phyloP scores from a whole-genome alignment of 2,113 vertebrate genomes.

The Drymodes brunneopygia region DNA sequence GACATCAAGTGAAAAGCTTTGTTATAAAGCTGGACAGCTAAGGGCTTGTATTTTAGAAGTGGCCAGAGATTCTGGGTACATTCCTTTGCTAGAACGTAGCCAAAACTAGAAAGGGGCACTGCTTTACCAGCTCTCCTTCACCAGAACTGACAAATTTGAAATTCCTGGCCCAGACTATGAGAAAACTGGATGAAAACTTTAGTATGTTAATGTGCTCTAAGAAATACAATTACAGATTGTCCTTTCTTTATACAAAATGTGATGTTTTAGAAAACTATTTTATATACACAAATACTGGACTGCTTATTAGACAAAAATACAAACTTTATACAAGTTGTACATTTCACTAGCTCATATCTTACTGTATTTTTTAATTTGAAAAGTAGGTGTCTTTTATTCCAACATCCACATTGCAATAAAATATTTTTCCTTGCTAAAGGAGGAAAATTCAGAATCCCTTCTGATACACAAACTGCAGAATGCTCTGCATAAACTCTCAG shows the following conservation, averaged over 20 bases:
- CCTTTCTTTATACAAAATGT: not conserved
- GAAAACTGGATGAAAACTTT: not conserved
- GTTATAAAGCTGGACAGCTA: not conserved
- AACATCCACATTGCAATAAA: not conserved
- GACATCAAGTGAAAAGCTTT: not conserved
- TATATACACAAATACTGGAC: not conserved
- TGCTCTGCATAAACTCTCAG: fast-evolving
- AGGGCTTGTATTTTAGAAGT: not conserved
- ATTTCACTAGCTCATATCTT: not conserved
- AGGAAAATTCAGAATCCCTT: not conserved
- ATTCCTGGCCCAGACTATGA: not conserved
- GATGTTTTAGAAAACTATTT: not conserved
- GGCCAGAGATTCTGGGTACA: not conserved
- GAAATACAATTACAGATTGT: not conserved
- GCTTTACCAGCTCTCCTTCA: not conserved
- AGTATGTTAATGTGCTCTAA: not conserved
- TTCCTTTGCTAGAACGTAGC: not conserved
- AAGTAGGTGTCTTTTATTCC: not conserved
- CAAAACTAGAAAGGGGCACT: not conserved
- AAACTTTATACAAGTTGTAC: not conserved
- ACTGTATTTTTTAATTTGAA: not conserved
- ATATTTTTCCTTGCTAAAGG: not conserved
- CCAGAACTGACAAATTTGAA: not conserved
- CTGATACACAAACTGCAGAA: not conserved
- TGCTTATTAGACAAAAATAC: not conserved